phyloP scores from a whole-genome alignment of 1,140 invertebrate genomes.

The Calliphora vicina region DNA sequence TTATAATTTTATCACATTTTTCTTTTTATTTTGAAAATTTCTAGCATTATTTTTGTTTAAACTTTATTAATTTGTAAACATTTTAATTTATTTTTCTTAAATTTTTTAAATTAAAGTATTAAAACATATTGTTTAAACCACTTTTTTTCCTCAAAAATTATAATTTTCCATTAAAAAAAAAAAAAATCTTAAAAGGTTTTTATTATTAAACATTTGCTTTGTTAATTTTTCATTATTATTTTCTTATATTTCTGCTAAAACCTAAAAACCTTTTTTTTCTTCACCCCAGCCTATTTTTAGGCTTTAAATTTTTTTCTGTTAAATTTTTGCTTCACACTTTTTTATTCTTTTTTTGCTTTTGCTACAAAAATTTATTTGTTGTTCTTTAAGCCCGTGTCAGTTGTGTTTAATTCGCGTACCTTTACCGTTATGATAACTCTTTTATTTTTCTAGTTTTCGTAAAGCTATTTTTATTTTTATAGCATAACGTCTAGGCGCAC shows the following conservation, averaged over 20 bases:
- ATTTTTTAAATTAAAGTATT: not conserved
- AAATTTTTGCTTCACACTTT: not conserved
- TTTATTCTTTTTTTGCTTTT: conserved; percentile 15
- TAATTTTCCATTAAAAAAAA: not conserved
- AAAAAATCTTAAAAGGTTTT: too few relatives aligned
- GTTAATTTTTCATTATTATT: not conserved
- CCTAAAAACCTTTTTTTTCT: not conserved
- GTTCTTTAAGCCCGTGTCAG: not conserved
- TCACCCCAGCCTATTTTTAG: not conserved
- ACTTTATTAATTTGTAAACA: not conserved
- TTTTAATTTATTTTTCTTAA: not conserved
- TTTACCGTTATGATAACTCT: conserved; percentile 30
- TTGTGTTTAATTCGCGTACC: conserved; percentile 24
- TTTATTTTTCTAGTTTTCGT: conserved; percentile 34
- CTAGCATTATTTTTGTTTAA: not conserved
- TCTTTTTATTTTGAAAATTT: not conserved
- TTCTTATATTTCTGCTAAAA: not conserved
- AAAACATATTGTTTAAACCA: not conserved
- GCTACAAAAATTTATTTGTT: not conserved
- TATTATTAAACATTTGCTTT: not conserved
- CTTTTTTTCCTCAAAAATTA: not conserved
- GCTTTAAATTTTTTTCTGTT: not conserved
- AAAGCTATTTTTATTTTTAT: conserved; percentile 26
- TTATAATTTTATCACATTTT: not conserved
- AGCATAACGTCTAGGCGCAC: conserved; percentile 25